Percentiles rank a stretch among this genome's conserved stretches.
phyloP scores from a whole-genome alignment of 2,888 invertebrate genomes.

The Fabriciana adippe region DNA sequence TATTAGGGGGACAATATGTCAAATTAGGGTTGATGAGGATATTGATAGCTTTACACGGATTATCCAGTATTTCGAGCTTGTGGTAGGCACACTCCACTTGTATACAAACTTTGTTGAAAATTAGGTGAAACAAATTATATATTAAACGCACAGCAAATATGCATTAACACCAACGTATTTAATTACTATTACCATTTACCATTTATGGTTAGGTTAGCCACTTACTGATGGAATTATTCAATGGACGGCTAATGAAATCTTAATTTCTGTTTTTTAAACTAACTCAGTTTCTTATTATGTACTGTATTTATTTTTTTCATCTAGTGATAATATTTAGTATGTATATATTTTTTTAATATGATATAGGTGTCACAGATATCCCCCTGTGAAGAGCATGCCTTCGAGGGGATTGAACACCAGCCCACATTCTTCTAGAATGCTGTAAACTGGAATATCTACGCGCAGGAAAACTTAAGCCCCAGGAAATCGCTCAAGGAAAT shows the following conservation, averaged over 20 bases:
- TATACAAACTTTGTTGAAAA: background rate
- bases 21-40: conserved; percentile 30
- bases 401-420: no score
- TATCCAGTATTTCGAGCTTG: conserved; percentile 1
- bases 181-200: background rate
- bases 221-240: background rate
- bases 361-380: no score
- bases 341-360: no score
- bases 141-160: conserved; percentile 9
- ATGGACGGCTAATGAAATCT: background rate
- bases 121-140: background rate
- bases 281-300: no score
- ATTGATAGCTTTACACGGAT: conserved; percentile 19
- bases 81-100: conserved; percentile 1
- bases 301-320: no score
- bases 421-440: no score
- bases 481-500: no score
- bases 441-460: no score
- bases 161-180: conserved; percentile 16
- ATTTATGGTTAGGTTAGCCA: background rate
- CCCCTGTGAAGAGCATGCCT: no score
- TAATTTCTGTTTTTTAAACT: no score
- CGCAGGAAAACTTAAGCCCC: no score
- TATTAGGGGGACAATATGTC: conserved; percentile 28
- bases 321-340: no score